Conservation (phyloP, 2,797 vertebrate species). For the Muscicapa comitata region DNA sequence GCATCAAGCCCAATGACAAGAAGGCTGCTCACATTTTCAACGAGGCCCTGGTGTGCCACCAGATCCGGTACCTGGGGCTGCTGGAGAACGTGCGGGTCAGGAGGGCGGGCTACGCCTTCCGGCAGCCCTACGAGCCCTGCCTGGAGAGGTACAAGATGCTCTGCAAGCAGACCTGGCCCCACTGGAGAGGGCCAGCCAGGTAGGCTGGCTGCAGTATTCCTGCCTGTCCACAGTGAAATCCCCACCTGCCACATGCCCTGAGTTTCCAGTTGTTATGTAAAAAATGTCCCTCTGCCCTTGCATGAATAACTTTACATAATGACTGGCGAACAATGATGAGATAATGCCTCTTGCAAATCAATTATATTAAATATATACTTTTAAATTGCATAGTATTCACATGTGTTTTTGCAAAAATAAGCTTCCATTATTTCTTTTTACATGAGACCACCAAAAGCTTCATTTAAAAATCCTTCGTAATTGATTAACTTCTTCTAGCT, state of each 20-base stretch:
- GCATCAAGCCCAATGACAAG: constrained; percentile 98
- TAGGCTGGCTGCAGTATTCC: constrained; percentile 52
- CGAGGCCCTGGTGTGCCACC: constrained; percentile 90
- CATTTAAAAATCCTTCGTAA: neutral
- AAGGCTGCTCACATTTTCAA: constrained; percentile 91
- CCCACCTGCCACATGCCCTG: accelerated
- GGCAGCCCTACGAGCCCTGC: constrained; percentile 91
- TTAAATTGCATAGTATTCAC: neutral
- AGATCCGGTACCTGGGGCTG: constrained; percentile 92
- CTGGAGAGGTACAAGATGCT: constrained; percentile 98
- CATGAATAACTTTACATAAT: neutral
- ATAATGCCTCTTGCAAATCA: neutral
- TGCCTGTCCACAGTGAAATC: neutral
- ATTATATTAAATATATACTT: neutral
- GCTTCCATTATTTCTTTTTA: neutral
- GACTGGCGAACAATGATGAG: neutral
- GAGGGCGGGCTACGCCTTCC: constrained; percentile 93
- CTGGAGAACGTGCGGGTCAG: constrained; percentile 95
- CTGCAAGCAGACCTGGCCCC: constrained; percentile 95
- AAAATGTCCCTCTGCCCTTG: neutral
- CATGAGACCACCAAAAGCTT: neutral
- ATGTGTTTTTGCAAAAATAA: neutral
- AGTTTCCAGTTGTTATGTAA: no score
- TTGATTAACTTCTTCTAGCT: neutral
- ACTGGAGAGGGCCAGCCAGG: constrained; percentile 93